Conservation (phyloP, 2,797 vertebrate genomes). For the Taeniopygia guttata region DNA sequence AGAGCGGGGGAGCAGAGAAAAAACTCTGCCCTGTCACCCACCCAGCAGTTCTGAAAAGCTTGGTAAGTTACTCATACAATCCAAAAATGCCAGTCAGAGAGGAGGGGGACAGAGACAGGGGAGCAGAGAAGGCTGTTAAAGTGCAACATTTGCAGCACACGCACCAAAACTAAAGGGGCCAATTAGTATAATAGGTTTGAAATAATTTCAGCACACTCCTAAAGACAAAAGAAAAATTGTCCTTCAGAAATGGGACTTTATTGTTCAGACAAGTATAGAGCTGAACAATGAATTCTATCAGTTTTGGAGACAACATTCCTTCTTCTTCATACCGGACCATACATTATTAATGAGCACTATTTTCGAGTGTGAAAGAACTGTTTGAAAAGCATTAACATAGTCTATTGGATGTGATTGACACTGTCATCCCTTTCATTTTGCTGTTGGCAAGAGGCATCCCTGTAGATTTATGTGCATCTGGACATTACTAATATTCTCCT, state of each 20-base stretch:
- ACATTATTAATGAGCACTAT: constrained; percentile 85
- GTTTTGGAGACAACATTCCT: constrained; percentile 72
- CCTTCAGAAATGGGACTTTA: constrained; percentile 69
- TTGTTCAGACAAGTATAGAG: constrained; percentile 59
- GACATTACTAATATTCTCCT: constrained; percentile 80
- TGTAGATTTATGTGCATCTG: constrained; percentile 80
- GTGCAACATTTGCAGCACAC: constrained; percentile 21
- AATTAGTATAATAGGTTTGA: constrained; percentile 76
- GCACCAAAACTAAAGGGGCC: constrained; percentile 43
- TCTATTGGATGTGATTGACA: constrained; percentile 83
- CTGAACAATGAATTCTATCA: constrained; percentile 74
- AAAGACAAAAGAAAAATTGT: constrained; percentile 77
- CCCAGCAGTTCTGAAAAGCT: constrained; percentile 60
- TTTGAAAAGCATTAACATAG: constrained; percentile 84
- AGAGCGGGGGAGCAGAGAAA: constrained; percentile 44
- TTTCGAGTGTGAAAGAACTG: constrained; percentile 79
- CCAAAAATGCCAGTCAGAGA: constrained; percentile 37
- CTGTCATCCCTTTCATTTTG: constrained; percentile 79
- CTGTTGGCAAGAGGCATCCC: constrained; percentile 78
- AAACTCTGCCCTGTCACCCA: background rate
- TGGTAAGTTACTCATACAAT: constrained; percentile 46
- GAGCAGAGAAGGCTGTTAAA: constrained; percentile 14
- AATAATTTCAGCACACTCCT: constrained; percentile 63
- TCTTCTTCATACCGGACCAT: constrained; percentile 71
- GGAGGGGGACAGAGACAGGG: background rate